These are phyloP conservation scores for Enhydra lutris DNA, from an alignment of 2,113 vertebrate species.

Conservation along the genomic window DNA sequence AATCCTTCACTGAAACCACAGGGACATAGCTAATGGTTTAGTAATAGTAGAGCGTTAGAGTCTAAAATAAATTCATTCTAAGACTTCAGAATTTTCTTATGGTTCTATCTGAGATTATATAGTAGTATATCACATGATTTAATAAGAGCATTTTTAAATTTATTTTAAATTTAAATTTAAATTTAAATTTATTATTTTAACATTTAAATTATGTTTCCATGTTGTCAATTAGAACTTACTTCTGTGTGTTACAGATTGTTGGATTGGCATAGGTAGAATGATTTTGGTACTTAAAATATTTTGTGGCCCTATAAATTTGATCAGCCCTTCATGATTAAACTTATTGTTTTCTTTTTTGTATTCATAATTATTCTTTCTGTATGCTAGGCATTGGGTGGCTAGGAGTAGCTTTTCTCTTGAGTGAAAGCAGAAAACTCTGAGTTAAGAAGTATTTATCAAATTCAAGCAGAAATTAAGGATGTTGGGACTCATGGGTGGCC, in stretches of 20 bases:
- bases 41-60: slow-evolving; percentile 5
- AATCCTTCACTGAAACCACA: background rate
- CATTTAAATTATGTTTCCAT: slow-evolving; percentile 32
- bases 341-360: background rate
- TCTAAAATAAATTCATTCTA: slow-evolving; percentile 38
- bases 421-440: slow-evolving; percentile 15
- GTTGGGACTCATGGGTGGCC: too few species aligned
- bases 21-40: background rate
- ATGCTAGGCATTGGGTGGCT: background rate
- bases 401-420: slow-evolving; percentile 14
- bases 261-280: background rate
- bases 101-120: background rate
- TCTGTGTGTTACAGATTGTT: background rate
- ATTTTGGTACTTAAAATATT: slow-evolving; percentile 5
- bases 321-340: background rate
- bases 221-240: background rate
- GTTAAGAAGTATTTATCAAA: slow-evolving; percentile 2
- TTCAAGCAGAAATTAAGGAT: slow-evolving; percentile 25
- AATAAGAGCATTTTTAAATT: background rate
- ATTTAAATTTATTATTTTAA: too few species aligned
- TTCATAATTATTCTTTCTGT: background rate
- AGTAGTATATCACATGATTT: background rate
- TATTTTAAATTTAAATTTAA: slow-evolving; percentile 29
- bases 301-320: background rate
- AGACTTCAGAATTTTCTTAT: background rate